These are phyloP conservation scores for Cheirogaleus major DNA, from an alignment of 2,797 vertebrate genomes.

Conservation along the genomic window DNA sequence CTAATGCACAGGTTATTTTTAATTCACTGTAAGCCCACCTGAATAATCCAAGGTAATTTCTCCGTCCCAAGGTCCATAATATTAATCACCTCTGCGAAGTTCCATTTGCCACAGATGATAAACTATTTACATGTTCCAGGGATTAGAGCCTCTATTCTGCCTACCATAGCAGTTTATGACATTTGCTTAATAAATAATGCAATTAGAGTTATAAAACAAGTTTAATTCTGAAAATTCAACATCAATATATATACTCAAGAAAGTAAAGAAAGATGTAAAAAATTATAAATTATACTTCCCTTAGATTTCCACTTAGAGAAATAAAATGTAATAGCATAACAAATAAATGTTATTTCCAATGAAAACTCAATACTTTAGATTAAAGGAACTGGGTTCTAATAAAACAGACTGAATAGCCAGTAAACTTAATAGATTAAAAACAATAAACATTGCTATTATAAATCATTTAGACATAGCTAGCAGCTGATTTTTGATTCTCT, in stretches of 20 bases:
- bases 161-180: not conserved
- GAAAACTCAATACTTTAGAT: not conserved
- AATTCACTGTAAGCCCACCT: not conserved
- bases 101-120: not conserved
- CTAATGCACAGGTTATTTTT: not conserved
- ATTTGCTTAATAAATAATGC: not conserved
- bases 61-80: not conserved
- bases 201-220: not conserved
- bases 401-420: not conserved
- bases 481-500: not conserved
- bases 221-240: not conserved
- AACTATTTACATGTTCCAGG: not conserved
- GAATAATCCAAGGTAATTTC: not conserved
- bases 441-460: not conserved
- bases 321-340: not conserved
- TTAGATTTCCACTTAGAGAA: not conserved
- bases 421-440: not conserved
- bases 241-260: not conserved
- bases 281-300: not conserved
- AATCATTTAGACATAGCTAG: not conserved
- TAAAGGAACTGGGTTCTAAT: not conserved
- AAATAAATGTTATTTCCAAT: conserved; percentile 3
- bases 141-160: not conserved
- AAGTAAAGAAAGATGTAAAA: not conserved
- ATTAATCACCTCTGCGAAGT: not conserved